Evolutionary conservation across 53 echinoderm and acorn worm genomes (phyloP).

Genomic region (Mesocentrotus franciscanus): DNA sequence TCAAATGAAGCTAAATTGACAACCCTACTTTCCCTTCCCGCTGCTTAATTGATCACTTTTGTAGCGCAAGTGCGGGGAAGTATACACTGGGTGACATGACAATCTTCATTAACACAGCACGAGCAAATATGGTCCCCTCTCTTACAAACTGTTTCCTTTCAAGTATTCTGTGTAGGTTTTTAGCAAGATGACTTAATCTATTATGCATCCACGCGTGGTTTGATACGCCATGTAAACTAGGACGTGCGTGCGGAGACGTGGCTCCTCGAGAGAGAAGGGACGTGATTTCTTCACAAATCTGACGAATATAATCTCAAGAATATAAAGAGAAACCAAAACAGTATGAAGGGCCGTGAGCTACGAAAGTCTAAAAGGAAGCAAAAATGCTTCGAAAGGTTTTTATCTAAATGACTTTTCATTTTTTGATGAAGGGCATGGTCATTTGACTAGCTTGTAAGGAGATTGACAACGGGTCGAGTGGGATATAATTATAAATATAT

Average conservation of each 20-base stretch:
- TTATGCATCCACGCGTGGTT: slow-evolving; percentile 39
- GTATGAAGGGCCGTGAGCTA: background rate
- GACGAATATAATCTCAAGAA: background rate
- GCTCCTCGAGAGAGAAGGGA: background rate
- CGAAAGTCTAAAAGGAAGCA: background rate
- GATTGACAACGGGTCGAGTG: background rate
- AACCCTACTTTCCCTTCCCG: background rate
- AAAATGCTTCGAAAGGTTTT: slow-evolving; percentile 8
- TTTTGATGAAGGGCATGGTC: slow-evolving; percentile 26
- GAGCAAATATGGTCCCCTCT: slow-evolving; percentile 32
- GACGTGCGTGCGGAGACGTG: background rate
- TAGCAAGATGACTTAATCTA: slow-evolving; percentile 55
- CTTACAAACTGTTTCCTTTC: slow-evolving; percentile 30
- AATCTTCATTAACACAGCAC: slow-evolving; percentile 43
- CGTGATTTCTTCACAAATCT: slow-evolving; percentile 19
- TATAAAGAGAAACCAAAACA: background rate
- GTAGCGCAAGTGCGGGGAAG: background rate
- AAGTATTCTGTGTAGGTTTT: slow-evolving; percentile 34
- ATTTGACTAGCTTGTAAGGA: slow-evolving; percentile 10
- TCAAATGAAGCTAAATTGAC: slow-evolving; percentile 49
- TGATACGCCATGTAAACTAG: slow-evolving; percentile 10
- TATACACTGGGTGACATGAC: slow-evolving; percentile 16
- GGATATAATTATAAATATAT: background rate
- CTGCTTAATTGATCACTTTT: slow-evolving; percentile 60
- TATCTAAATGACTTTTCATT: background rate